Evolutionary conservation across 2,113 vertebrate genomes (phyloP).

Genomic region (Dicrurus megarhynchus): DNA sequence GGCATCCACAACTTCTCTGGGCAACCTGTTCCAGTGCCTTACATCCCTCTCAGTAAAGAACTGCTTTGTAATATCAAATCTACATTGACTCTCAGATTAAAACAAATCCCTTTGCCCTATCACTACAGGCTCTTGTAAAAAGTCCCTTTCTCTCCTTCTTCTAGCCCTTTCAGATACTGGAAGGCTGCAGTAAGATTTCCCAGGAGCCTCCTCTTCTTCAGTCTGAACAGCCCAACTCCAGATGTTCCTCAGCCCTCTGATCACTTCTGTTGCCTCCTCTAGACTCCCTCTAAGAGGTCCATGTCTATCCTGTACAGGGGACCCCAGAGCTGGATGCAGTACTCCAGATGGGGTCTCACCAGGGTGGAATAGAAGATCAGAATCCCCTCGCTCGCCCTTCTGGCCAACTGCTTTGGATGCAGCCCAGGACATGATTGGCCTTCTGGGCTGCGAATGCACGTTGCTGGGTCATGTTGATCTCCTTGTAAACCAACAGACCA

Average conservation of each 20-base stretch:
- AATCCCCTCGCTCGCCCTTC: background rate
- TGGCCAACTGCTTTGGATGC: background rate
- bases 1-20: background rate
- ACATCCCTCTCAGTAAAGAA: too few species aligned
- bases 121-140: background rate
- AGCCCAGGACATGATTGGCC: fast-evolving
- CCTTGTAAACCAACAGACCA: background rate
- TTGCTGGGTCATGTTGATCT: background rate
- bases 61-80: background rate
- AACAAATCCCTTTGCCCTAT: background rate
- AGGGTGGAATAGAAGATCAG: background rate
- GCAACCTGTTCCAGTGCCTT: background rate
- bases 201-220: background rate
- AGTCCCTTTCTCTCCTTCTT: background rate
- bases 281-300: background rate
- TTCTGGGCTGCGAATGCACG: background rate
- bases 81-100: fast-evolving
- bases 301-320: background rate
- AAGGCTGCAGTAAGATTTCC: background rate
- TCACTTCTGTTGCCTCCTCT: background rate
- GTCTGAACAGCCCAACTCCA: background rate
- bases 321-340: background rate
- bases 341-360: background rate
- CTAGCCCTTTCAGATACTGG: background rate
- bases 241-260: background rate